Evolutionary conservation across 2,113 vertebrate species (phyloP).

Genomic region (Brachypteracias leptosomus): DNA sequence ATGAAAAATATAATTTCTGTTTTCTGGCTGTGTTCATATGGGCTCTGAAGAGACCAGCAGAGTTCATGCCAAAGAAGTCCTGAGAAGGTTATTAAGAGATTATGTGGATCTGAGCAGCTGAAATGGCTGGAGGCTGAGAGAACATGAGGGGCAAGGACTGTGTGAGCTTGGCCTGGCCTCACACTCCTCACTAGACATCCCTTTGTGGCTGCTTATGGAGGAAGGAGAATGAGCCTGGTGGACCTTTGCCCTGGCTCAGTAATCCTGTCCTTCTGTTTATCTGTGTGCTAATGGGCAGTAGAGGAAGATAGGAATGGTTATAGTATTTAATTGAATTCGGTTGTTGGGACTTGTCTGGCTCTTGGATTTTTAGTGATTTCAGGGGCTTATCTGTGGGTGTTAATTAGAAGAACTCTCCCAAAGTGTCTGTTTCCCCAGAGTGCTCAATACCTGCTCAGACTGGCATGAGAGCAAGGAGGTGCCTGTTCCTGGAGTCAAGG

Average conservation of each 20-base stretch:
- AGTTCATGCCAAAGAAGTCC: not conserved
- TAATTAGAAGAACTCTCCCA: not conserved
- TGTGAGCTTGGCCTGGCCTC: not conserved
- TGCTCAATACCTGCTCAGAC: not conserved
- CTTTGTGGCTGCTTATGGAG: not conserved
- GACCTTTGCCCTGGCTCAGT: not conserved
- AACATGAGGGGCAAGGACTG: not conserved
- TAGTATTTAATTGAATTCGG: not conserved
- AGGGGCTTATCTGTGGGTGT: not conserved
- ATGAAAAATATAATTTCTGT: not conserved
- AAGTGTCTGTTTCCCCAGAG: not conserved
- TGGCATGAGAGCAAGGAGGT: not conserved
- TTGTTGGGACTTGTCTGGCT: not conserved
- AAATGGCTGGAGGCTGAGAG: not conserved
- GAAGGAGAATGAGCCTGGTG: not conserved
- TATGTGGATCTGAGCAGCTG: not conserved
- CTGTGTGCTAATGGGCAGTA: not conserved
- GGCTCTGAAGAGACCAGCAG: not conserved
- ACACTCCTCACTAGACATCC: too few relatives aligned
- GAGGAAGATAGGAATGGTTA: not conserved
- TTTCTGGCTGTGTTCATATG: not conserved
- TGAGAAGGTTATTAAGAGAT: not conserved
- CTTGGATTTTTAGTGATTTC: not conserved
- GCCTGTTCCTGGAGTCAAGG: not conserved
- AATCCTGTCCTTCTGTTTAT: not conserved